Evolutionary conservation across 2,888 invertebrate genomes (phyloP), one percentile per base, ranked within the genome.

Genomic region (Noctuana brunneofusca): DNA sequence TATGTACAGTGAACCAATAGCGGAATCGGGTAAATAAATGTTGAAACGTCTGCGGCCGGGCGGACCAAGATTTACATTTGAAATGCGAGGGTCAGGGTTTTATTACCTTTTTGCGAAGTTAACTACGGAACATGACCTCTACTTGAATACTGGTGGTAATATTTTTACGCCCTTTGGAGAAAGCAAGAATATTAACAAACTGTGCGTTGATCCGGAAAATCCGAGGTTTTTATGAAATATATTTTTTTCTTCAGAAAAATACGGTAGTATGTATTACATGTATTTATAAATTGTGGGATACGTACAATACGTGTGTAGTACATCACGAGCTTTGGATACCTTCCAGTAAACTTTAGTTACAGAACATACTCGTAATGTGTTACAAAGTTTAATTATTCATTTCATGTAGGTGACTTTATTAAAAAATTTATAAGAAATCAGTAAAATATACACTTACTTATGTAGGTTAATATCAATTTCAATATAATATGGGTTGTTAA

Each of bases 1-100:
- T 46, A 57, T 20, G 32, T 57, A 48, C 46, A 32, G 27, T 57
- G 32, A 48, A 48, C 48, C 41, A 56, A 56, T 56, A 48, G 48
- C 32, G 48, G 57, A 48, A 30, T 46, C 32, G 57, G 14, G 60
- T 55, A 78, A 82, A 81, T 83, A 43, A 83, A 83, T 83, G 80
- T 80, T 82, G 78, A 77, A 83, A 75, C 75, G 74, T 76, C 75
- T 77, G 71, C 71, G 73, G 76, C 69, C 73, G 72, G 74, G 71
- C 74, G 71, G 73, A 71, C 75, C 71, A 72, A 63, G 78, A 83
- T 86, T 85, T 82, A 80, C 84, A 84, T 84, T 84, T 78, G 77
- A 84, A 84, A 84, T 84, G 80, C 71, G 73, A 73, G 77, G 82
- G 79, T 77, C 79, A 73, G 73, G 66, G 75, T 75, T 81, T 83